phyloP scores from a whole-genome alignment of 2,888 invertebrate species.

The Spodoptera picta region DNA sequence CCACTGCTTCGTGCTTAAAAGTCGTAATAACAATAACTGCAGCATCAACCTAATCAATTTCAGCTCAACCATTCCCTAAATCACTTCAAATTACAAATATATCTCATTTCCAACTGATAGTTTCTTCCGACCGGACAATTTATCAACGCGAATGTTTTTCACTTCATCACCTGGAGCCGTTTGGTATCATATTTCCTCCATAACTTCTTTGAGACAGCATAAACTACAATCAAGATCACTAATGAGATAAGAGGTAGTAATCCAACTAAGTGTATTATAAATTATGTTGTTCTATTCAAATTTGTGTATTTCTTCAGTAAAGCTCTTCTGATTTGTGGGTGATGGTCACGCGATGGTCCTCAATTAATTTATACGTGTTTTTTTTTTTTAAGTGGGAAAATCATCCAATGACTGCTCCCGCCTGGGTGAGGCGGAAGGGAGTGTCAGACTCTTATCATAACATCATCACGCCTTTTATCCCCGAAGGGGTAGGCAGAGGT shows the following conservation, averaged over 20 bases:
- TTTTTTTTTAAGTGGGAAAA: too few relatives aligned
- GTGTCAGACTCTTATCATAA: too few relatives aligned
- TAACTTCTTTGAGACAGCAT: slow-evolving; percentile 42
- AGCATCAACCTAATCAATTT: too few relatives aligned
- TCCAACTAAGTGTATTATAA: slow-evolving; percentile 47
- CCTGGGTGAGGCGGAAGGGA: too few relatives aligned
- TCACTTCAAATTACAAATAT: slow-evolving; percentile 9
- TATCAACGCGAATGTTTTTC: slow-evolving; percentile 37
- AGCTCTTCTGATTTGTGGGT: slow-evolving; percentile 50
- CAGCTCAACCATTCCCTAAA: slow-evolving; percentile 3
- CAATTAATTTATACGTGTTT: slow-evolving; percentile 35
- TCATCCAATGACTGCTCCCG: too few relatives aligned
- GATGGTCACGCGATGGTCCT: slow-evolving; percentile 41
- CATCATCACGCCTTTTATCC: too few relatives aligned
- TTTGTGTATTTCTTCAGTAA: slow-evolving; percentile 33
- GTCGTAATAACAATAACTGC: too few relatives aligned
- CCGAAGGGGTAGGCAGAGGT: too few relatives aligned
- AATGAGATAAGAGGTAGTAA: slow-evolving; percentile 45
- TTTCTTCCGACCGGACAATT: slow-evolving; percentile 28
- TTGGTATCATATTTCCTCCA: slow-evolving; percentile 48
- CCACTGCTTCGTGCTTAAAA: too few relatives aligned
- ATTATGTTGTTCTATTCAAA: slow-evolving; percentile 43
- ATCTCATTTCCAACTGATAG: slow-evolving; percentile 20
- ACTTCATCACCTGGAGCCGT: slow-evolving; percentile 43
- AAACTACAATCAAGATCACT: slow-evolving; percentile 42